phyloP scores from a whole-genome alignment of 1,140 invertebrate genomes.

The roundworm (Caenorhabditis elegans) region WBcel235 BX284603.4:3363501-3364000 shows the following conservation, averaged over 20 bases:
- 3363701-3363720: background rate
- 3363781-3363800: constrained; percentile 28
- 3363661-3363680: too few species aligned
- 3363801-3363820: background rate
- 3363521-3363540: too few species aligned
- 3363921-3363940: background rate
- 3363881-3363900: background rate
- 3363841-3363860: background rate
- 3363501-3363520: too few species aligned
- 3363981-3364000: constrained; percentile 23
- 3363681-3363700: too few species aligned
- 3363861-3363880: constrained; percentile 12
- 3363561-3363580: too few species aligned
- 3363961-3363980: background rate
- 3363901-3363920: constrained; percentile 5
- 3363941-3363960: background rate
- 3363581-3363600: too few species aligned
- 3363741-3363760: background rate
- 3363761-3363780: background rate
- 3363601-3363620: too few species aligned
- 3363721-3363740: constrained; percentile 18
- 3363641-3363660: too few species aligned
- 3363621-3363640: too few species aligned
- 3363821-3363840: constrained; percentile 13
- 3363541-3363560: too few species aligned